Conservation (phyloP, 2,888 invertebrate genomes). For the Hirtodrosophila alboralis region DNA sequence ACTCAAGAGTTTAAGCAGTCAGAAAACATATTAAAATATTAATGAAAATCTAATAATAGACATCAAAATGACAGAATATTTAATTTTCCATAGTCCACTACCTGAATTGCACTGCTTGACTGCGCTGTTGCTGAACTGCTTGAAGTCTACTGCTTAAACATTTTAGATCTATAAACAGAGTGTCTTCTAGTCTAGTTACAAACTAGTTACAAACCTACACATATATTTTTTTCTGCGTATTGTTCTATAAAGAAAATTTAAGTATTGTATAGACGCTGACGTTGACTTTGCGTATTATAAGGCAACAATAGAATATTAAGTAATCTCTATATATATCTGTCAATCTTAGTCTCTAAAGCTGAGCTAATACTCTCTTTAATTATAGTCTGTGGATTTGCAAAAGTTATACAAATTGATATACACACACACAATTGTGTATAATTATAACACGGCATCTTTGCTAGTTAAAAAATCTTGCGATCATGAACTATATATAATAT, state of each 20-base stretch:
- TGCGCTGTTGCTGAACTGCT: too few relatives aligned
- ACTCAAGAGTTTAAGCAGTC: too few relatives aligned
- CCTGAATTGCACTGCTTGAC: too few relatives aligned
- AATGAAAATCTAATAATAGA: too few relatives aligned
- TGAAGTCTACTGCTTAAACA: too few relatives aligned
- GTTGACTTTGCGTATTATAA: neutral
- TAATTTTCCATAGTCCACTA: too few relatives aligned
- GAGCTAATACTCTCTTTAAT: neutral
- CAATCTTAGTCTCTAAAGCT: neutral
- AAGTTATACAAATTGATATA: constrained; percentile 11
- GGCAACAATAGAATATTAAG: neutral
- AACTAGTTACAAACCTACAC: too few relatives aligned
- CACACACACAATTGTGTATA: constrained; percentile 21
- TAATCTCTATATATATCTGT: too few relatives aligned
- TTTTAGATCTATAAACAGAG: too few relatives aligned
- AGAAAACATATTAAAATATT: too few relatives aligned
- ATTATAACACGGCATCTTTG: constrained; percentile 19
- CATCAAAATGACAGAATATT: too few relatives aligned
- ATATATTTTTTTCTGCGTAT: neutral
- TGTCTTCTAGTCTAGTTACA: too few relatives aligned
- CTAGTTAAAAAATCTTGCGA: constrained; percentile 16
- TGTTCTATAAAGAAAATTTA: neutral
- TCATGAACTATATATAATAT: constrained; percentile 15
- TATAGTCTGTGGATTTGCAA: neutral
- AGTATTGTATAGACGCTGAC: neutral